These are phyloP conservation scores for Cactoblastis cactorum DNA, from an alignment of 2,888 invertebrate species.

Conservation along the genomic window DNA sequence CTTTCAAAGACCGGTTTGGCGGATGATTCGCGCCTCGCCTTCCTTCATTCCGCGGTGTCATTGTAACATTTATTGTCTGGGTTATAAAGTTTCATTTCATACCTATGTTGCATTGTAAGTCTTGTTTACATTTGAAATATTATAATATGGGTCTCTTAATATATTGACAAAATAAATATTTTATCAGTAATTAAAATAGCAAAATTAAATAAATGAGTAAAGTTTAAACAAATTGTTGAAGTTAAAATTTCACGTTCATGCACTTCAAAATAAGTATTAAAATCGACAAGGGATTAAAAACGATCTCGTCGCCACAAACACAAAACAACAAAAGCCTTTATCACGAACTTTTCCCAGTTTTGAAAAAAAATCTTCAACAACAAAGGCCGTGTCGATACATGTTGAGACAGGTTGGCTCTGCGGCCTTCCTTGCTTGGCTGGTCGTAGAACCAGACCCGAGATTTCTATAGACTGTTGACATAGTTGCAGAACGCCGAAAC, in stretches of 20 bases:
- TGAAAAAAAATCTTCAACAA: background rate
- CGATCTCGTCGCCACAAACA: background rate
- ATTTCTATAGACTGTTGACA: conserved; percentile 3
- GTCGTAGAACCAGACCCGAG: background rate
- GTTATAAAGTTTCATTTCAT: conserved; percentile 16
- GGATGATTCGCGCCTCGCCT: conserved; percentile 41
- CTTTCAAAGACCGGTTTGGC: conserved; percentile 63
- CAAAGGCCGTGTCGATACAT: conserved; percentile 13
- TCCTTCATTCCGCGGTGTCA: conserved; percentile 23
- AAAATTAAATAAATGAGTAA: no score
- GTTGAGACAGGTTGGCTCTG: conserved; percentile 15
- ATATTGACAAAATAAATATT: background rate
- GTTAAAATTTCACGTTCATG: no score
- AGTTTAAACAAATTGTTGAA: no score
- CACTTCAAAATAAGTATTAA: no score
- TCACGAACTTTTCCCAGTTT: background rate
- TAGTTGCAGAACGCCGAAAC: conserved; percentile 9
- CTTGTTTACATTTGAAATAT: conserved; percentile 9
- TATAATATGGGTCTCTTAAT: background rate
- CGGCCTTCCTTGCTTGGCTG: conserved; percentile 8
- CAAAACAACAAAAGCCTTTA: background rate
- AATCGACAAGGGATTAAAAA: background rate
- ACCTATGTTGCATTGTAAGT: background rate
- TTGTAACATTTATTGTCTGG: conserved; percentile 25
- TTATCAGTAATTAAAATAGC: no score